Evolutionary conservation across 2,888 invertebrate genomes (phyloP).

Genomic region (Drosophila greeni): DNA sequence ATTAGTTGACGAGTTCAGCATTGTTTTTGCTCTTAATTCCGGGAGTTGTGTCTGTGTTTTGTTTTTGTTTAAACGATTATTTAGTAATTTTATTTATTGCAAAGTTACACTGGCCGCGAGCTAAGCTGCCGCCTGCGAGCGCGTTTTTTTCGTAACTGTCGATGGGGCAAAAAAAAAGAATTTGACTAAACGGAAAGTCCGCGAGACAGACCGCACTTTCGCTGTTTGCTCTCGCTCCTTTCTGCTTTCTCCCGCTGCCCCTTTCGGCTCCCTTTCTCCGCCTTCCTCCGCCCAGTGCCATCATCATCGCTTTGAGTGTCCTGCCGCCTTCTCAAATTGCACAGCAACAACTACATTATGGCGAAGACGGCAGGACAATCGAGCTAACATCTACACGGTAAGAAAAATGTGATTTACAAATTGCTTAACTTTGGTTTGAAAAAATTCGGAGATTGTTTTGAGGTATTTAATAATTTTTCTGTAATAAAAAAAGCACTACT

Average conservation of each 20-base stretch:
- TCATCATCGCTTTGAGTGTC: constrained; percentile 49
- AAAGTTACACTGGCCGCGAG: constrained; percentile 17
- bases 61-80: constrained; percentile 8
- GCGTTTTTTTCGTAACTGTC: constrained; percentile 69
- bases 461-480: neutral
- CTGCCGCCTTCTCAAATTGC: constrained; percentile 68
- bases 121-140: constrained; percentile 61
- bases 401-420: neutral
- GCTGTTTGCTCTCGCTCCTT: constrained; percentile 42
- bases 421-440: accelerated
- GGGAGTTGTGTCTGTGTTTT: constrained; percentile 7
- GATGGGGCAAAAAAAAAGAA: constrained; percentile 40
- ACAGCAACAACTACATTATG: constrained; percentile 50
- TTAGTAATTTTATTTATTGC: constrained; percentile 31
- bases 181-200: constrained; percentile 59
- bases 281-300: constrained; percentile 50
- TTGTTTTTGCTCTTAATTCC: constrained; percentile 32
- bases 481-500: too few relatives aligned
- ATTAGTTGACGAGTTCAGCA: constrained; percentile 53
- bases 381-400: constrained; percentile 29
- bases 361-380: constrained; percentile 29
- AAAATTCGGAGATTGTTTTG: too few relatives aligned
- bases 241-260: neutral
- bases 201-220: constrained; percentile 33
- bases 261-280: neutral